These are phyloP conservation scores for Gallinago nigripennis DNA, from an alignment of 2,797 vertebrate species.

Conservation along the genomic window DNA sequence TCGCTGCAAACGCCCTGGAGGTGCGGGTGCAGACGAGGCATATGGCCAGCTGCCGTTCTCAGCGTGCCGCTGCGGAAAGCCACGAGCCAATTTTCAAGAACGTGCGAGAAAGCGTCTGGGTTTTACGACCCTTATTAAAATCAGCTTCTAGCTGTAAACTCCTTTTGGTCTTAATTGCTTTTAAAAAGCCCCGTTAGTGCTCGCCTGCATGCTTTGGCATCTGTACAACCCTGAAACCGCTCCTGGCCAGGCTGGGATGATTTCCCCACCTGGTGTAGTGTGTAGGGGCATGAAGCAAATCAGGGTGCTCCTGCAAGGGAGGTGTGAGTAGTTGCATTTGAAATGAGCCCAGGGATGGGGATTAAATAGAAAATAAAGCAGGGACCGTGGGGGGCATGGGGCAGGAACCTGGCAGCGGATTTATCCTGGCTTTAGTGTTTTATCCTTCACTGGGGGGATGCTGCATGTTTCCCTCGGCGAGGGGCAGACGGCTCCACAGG, in stretches of 20 bases:
- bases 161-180: background rate
- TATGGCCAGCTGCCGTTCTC: background rate
- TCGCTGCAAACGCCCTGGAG: accelerated
- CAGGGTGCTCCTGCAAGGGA: background rate
- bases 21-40: background rate
- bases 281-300: background rate
- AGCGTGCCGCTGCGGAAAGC: background rate
- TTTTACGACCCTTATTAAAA: background rate
- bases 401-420: background rate
- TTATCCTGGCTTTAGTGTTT: background rate
- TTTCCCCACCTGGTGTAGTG: background rate
- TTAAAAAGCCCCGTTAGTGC: background rate
- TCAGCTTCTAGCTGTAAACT: background rate
- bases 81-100: background rate
- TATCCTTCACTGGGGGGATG: background rate
- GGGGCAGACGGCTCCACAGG: accelerated
- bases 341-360: background rate
- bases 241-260: background rate
- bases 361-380: background rate
- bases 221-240: background rate
- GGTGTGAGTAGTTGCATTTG: background rate
- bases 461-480: background rate
- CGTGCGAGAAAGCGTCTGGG: accelerated
- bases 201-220: background rate
- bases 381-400: accelerated